phyloP scores from a whole-genome alignment of 2,888 invertebrate species.

The Platerodrilus igneus region DNA sequence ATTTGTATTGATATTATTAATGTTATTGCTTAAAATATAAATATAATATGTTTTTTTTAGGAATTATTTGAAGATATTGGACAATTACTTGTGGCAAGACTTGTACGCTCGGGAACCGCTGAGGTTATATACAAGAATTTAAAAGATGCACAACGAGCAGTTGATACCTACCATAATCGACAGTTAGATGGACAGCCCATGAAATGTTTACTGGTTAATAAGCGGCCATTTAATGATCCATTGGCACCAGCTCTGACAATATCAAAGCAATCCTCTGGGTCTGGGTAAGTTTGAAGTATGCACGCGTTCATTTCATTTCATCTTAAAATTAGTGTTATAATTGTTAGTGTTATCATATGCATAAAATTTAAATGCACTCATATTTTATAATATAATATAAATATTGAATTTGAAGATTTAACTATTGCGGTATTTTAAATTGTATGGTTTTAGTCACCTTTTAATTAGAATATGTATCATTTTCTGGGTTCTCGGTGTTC shows the following conservation, averaged over 20 bases:
- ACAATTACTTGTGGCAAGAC: conserved; percentile 73
- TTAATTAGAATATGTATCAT: too few relatives aligned
- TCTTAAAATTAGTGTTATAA: too few relatives aligned
- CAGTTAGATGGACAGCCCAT: conserved; percentile 91
- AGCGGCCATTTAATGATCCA: conserved; percentile 60
- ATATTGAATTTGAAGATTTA: too few relatives aligned
- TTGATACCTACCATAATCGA: conserved; percentile 88
- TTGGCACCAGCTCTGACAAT: conserved; percentile 49
- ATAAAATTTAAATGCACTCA: too few relatives aligned
- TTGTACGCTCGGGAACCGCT: conserved; percentile 83
- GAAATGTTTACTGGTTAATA: conserved; percentile 83
- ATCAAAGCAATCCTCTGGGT: conserved; percentile 18
- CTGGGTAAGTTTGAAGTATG: conserved; percentile 36
- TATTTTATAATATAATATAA: too few relatives aligned
- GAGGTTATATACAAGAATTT: conserved; percentile 85
- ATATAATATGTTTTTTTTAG: conserved; percentile 46
- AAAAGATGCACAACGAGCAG: conserved; percentile 84
- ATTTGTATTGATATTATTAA: too few relatives aligned
- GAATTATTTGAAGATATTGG: conserved; percentile 93
- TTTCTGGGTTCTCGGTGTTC: too few relatives aligned
- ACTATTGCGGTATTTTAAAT: too few relatives aligned
- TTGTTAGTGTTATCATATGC: too few relatives aligned
- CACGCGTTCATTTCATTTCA: too few relatives aligned
- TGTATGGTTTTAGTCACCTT: too few relatives aligned
- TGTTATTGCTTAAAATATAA: too few relatives aligned